Conservation (phyloP, 2,113 vertebrate genomes). For the Grus americana region DNA sequence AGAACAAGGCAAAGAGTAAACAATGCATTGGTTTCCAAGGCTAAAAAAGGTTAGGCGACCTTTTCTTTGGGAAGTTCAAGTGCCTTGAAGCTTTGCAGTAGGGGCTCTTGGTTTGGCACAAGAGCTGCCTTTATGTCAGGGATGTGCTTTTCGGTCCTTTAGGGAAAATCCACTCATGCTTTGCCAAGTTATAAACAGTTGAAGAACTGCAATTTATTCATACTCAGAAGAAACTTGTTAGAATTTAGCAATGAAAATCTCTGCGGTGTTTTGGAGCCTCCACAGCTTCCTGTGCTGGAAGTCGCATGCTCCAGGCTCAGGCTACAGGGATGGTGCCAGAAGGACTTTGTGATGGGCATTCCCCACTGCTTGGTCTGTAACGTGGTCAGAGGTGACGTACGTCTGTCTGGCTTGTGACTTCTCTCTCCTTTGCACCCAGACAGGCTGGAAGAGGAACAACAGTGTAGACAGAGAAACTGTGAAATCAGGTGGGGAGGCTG, state of each 20-base stretch:
- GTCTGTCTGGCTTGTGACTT: background rate
- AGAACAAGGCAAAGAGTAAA: constrained; percentile 19
- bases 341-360: background rate
- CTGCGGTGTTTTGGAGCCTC: background rate
- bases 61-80: constrained; percentile 22
- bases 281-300: background rate
- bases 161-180: background rate
- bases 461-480: background rate
- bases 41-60: constrained; percentile 20
- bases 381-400: background rate
- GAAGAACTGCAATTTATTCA: background rate
- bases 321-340: background rate
- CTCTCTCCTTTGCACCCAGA: background rate
- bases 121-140: background rate
- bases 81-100: background rate
- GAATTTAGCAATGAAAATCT: background rate
- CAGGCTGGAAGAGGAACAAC: background rate
- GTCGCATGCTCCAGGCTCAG: background rate
- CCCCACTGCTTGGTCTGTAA: background rate
- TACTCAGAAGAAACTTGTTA: background rate
- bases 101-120: background rate
- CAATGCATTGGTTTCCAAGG: constrained; percentile 1
- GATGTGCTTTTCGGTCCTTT: background rate
- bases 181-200: constrained; percentile 31
- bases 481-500: background rate